phyloP scores from a whole-genome alignment of 2,888 invertebrate genomes.

The Troglohyphantes excavatus region DNA sequence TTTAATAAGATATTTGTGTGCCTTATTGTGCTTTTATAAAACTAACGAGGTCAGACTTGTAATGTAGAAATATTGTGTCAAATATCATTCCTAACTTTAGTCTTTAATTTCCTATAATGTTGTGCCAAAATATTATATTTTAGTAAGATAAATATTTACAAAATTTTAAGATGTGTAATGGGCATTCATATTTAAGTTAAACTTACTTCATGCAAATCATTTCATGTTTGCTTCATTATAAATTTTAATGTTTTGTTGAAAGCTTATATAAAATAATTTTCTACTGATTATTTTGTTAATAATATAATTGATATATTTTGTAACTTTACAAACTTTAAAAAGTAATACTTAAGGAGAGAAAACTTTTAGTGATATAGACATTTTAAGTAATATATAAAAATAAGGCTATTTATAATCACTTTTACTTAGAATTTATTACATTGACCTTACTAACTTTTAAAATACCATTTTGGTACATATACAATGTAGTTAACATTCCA shows the following conservation, averaged over 20 bases:
- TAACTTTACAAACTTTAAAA: neutral
- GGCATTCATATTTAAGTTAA: no score
- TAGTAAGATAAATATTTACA: neutral
- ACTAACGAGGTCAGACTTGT: neutral
- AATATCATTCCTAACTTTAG: neutral
- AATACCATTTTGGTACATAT: constrained; percentile 16
- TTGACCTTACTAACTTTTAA: constrained; percentile 3
- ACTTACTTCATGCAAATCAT: no score
- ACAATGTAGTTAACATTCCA: constrained; percentile 41
- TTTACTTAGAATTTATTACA: neutral
- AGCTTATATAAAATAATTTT: no score
- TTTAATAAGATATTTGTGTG: constrained; percentile 9
- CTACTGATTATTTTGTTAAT: no score
- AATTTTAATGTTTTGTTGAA: no score
- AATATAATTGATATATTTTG: neutral
- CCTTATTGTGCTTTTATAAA: neutral
- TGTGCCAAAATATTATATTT: constrained; percentile 3
- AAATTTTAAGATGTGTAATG: no score
- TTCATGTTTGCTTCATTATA: no score
- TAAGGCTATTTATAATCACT: neutral
- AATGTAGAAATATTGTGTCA: neutral
- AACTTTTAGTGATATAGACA: neutral
- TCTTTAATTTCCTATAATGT: neutral
- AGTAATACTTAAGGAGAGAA: neutral
- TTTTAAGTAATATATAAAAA: neutral